These are phyloP conservation scores for Micromesistius poutassou DNA, from an alignment of 2,797 vertebrate genomes.

Conservation along the genomic window DNA sequence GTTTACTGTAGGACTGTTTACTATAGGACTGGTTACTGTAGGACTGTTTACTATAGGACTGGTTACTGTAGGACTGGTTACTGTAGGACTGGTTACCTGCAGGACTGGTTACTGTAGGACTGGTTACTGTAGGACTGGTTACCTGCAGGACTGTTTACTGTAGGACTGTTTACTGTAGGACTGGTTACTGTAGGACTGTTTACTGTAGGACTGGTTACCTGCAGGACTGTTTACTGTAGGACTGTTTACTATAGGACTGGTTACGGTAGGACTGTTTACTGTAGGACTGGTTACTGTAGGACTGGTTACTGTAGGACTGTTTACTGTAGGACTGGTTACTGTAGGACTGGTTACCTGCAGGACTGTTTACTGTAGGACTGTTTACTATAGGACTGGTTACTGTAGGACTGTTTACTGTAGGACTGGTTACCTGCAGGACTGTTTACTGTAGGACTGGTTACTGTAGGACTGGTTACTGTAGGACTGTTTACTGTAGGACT, in stretches of 20 bases:
- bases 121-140: background rate
- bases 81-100: background rate
- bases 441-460: slow-evolving; percentile 39
- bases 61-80: background rate
- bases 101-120: background rate
- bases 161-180: too few species aligned
- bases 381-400: too few species aligned
- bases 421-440: too few species aligned
- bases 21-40: too few species aligned
- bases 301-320: too few species aligned
- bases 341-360: slow-evolving; percentile 30
- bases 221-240: too few species aligned
- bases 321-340: too few species aligned
- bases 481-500: background rate
- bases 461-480: slow-evolving; percentile 83
- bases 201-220: too few species aligned
- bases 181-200: too few species aligned
- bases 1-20: slow-evolving; percentile 80
- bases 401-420: too few species aligned
- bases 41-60: background rate
- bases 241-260: slow-evolving; percentile 81
- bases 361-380: too few species aligned
- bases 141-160: slow-evolving; percentile 83
- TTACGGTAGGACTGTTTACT: background rate
- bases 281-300: too few species aligned